Percentiles rank a stretch among this genome's conserved stretches.
Conservation (phyloP, 2,797 vertebrate species). For the Uromys caudimaculatus region DNA sequence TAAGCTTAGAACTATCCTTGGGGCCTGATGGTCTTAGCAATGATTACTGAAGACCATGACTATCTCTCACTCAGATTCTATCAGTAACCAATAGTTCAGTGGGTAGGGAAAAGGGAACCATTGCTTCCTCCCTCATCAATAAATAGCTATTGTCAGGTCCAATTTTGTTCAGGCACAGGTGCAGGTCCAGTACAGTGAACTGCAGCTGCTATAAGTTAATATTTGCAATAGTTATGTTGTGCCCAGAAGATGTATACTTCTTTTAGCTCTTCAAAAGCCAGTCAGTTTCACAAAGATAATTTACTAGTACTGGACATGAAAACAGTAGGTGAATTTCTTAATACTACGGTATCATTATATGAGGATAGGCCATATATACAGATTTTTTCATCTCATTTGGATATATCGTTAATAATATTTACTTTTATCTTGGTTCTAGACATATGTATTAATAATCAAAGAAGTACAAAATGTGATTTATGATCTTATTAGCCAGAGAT, state of each 20-base stretch:
- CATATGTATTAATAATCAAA: not conserved
- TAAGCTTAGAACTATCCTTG: not conserved
- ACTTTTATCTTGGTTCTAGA: not conserved
- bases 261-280: not conserved
- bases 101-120: no score
- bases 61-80: not conserved
- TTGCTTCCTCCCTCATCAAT: not conserved
- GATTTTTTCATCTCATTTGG: not conserved
- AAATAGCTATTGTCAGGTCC: not conserved
- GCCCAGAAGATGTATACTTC: not conserved
- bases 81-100: not conserved
- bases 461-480: conserved; percentile 15
- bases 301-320: not conserved
- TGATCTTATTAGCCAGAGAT: not conserved
- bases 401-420: not conserved
- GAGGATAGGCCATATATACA: not conserved
- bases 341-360: not conserved
- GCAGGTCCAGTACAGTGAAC: not conserved
- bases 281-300: not conserved
- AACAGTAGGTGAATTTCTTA: not conserved
- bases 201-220: not conserved
- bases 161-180: no score
- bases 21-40: not conserved
- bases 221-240: no score
- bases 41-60: not conserved